Evolutionary conservation across 2,888 invertebrate species (phyloP), one percentile per base, ranked within the genome.

Genomic region (Caenorhabditis panamensis): DNA sequence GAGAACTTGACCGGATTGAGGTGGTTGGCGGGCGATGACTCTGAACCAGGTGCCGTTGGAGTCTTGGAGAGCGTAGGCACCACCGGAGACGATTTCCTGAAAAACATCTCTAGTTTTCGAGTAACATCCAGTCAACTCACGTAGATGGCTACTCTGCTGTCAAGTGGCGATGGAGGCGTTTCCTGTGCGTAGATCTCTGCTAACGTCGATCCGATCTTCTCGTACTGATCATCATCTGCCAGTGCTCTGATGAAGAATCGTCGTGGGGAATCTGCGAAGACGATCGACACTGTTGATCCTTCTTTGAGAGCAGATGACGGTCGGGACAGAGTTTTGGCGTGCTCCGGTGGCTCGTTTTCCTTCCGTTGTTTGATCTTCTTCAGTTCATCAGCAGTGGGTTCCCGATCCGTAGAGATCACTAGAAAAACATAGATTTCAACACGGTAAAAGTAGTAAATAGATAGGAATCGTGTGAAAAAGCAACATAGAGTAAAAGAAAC

Each of bases 41-140:
- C 87, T 73, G 54, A 84, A 85, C 85, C 84, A 84, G 9, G 82
- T 82, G 22, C 85, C 87, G 31, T 79, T 82, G 0, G 84, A 80
- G 59, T 87, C 87, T 68, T 78, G 71, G 9, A 87, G 68, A 18
- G 87, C 84, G 41, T 86, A 87, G 0, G 82, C 87, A 2, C 85
- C 87, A 8, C 82, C 84, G 2, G 82, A 53, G 9, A 81, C 76
- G 2, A 87, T 82, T 66, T 87, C 86, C 86, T 86, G 37, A 4
- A 47, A 83, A 63, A n/a, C n/a, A n/a, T n/a, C n/a, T n/a, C n/a
- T n/a, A n/a, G n/a, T 13, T 36, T 4, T 37, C 9, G 1, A n/a
- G 5, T 62, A 13, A 16, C 24, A 62, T 26, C 9, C 11, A 3
- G 26, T n/a, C n/a, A 2, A 36, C 80, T 75, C 31, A 83, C 84